These are phyloP conservation scores for Eospalax fontanierii DNA, from an alignment of 2,797 vertebrate species.

Conservation along the genomic window DNA sequence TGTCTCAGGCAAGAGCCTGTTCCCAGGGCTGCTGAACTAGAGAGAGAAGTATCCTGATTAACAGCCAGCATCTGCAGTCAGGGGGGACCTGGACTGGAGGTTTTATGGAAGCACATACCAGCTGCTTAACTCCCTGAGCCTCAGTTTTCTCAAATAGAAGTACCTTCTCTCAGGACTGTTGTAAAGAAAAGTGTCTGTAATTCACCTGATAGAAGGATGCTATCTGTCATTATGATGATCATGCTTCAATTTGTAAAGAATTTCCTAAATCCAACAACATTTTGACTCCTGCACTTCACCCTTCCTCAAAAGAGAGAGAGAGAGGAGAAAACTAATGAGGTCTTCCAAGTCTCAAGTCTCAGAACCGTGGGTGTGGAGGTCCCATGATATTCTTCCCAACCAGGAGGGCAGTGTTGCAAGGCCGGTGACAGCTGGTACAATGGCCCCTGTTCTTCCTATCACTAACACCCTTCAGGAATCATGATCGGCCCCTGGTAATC, in stretches of 20 bases:
- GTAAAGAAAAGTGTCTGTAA: not conserved
- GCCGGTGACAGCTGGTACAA: not conserved
- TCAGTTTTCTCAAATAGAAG: conserved; percentile 39
- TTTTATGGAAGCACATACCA: not conserved
- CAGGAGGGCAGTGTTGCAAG: fast-evolving
- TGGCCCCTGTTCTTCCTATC: conserved; percentile 54
- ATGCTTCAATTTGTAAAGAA: not conserved
- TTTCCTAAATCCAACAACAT: not conserved
- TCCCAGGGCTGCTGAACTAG: not conserved
- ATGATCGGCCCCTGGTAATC: conserved; percentile 75
- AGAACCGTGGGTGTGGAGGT: not conserved
- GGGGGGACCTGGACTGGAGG: not conserved
- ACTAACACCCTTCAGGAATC: not conserved
- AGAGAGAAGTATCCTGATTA: not conserved
- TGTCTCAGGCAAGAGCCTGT: fast-evolving
- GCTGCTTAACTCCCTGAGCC: not conserved
- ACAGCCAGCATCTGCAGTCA: not conserved
- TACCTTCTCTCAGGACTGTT: not conserved
- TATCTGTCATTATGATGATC: not conserved
- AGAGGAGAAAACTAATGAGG: not conserved
- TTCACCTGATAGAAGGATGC: not conserved
- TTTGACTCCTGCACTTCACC: not conserved
- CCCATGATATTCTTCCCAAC: not conserved
- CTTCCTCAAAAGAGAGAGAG: not conserved
- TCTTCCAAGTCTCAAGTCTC: not conserved